A percentile compares a stretch with the other conserved stretches of the same genome.
Conservation (phyloP, 2,113 vertebrate genomes). For the Nettapus auritus region DNA sequence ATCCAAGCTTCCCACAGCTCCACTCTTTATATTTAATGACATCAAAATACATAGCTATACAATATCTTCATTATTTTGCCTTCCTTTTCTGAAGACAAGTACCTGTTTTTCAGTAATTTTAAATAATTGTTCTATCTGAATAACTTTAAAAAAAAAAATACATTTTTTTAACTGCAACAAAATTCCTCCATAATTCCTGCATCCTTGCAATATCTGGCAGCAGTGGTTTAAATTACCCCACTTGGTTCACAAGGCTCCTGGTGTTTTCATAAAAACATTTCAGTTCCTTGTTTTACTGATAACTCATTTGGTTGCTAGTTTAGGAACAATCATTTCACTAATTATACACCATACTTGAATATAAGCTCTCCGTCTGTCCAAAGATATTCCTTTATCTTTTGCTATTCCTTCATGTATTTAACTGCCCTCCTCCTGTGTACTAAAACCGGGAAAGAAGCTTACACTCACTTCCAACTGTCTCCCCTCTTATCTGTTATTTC, state of each 20-base stretch:
- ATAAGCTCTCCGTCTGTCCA: background rate
- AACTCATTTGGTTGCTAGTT: background rate
- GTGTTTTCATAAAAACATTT: conserved; percentile 15
- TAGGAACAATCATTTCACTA: conserved; percentile 10
- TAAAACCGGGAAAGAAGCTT: conserved; percentile 50
- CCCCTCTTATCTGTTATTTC: conserved; percentile 37
- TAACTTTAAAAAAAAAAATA: background rate
- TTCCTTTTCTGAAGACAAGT: background rate
- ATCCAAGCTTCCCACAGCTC: background rate
- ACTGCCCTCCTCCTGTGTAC: conserved; percentile 49
- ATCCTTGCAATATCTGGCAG: background rate
- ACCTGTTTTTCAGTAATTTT: background rate
- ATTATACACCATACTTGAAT: background rate
- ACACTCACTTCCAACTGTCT: conserved; percentile 57
- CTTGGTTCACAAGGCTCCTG: background rate
- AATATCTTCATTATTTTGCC: background rate
- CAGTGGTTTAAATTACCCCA: background rate
- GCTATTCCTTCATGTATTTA: conserved; percentile 38
- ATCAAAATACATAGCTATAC: background rate
- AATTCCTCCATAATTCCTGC: background rate
- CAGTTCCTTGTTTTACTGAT: background rate
- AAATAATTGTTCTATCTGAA: background rate
- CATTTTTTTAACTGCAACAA: background rate
- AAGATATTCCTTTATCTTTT: conserved; percentile 47
- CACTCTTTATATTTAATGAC: background rate